A percentile compares a stretch with the other conserved stretches of the same genome.
These are phyloP conservation scores for Jordanella pulchra DNA, from an alignment of 2,797 vertebrate genomes.

Conservation along the genomic window DNA sequence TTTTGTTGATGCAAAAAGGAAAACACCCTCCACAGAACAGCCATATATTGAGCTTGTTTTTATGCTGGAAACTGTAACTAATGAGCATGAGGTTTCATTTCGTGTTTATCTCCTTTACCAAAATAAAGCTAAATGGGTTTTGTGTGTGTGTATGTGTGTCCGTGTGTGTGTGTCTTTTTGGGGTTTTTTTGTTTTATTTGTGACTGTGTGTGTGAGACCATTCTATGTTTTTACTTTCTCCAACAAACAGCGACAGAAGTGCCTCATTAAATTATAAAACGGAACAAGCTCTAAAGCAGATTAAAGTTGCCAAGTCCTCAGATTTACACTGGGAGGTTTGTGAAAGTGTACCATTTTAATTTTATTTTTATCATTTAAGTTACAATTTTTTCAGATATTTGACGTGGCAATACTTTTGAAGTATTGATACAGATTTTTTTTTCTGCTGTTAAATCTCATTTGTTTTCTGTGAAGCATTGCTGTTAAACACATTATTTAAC, in stretches of 20 bases:
- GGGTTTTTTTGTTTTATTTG: constrained; percentile 12
- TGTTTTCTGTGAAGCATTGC: not conserved
- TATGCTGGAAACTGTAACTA: constrained; percentile 45
- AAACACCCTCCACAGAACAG: constrained; percentile 37
- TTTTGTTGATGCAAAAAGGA: constrained; percentile 41
- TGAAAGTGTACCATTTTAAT: constrained; percentile 27
- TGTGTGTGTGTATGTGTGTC: not conserved
- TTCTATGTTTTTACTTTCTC: constrained; percentile 35
- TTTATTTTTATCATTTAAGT: constrained; percentile 21
- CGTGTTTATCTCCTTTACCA: constrained; percentile 22
- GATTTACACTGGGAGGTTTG: constrained; percentile 21
- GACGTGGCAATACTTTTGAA: constrained; percentile 9
- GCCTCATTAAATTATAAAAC: constrained; percentile 58
- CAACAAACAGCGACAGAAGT: constrained; percentile 50
- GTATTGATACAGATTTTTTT: constrained; percentile 3
- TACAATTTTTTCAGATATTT: constrained; percentile 18
- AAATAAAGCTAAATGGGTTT: constrained; percentile 36
- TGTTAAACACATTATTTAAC: not conserved
- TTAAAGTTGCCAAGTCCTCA: constrained; percentile 44
- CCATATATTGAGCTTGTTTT: constrained; percentile 41
- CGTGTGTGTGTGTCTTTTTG: not conserved
- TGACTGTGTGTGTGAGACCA: constrained; percentile 11
- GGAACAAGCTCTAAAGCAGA: constrained; percentile 44
- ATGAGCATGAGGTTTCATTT: constrained; percentile 50
- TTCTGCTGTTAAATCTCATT: not conserved